Conservation (phyloP, 2,797 vertebrate species). For the Hyperoplus lanceolatus region DNA sequence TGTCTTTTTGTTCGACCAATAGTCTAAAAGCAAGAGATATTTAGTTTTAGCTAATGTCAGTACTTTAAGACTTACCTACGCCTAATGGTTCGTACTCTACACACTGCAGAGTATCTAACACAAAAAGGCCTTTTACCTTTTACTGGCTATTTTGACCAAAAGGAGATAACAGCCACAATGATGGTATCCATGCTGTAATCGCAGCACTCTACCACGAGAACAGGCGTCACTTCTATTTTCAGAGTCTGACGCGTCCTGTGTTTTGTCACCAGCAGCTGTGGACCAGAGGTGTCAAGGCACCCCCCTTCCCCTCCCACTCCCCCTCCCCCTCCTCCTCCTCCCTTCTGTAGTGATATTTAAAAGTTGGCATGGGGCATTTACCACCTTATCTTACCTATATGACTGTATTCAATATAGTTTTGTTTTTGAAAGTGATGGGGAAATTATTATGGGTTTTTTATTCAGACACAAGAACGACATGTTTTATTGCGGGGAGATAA, state of each 20-base stretch:
- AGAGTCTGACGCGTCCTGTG: constrained; percentile 51
- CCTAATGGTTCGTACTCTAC: not conserved
- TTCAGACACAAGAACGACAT: not conserved
- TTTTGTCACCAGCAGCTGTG: constrained; percentile 56
- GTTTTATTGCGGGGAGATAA: not conserved
- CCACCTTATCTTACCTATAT: not conserved
- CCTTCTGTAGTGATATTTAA: not conserved
- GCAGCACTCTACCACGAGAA: not conserved
- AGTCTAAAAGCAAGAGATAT: not conserved
- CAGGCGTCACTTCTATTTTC: constrained; percentile 60
- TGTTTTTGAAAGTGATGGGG: not conserved
- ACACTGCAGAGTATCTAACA: not conserved
- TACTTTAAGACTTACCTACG: not conserved
- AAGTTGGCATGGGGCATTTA: not conserved
- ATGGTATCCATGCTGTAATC: constrained; percentile 16
- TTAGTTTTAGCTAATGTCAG: not conserved
- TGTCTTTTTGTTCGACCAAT: not conserved
- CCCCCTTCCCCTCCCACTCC: not conserved
- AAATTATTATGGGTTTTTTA: not conserved
- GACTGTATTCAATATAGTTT: not conserved
- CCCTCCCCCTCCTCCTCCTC: not conserved
- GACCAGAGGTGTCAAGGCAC: constrained; percentile 40
- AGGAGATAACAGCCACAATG: constrained; percentile 42
- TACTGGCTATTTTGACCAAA: constrained; percentile 45
- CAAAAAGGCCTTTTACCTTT: not conserved